Percentiles rank a stretch among this genome's conserved stretches.
Conservation (phyloP, 2,113 vertebrate species). For the Fregata magnificens region DNA sequence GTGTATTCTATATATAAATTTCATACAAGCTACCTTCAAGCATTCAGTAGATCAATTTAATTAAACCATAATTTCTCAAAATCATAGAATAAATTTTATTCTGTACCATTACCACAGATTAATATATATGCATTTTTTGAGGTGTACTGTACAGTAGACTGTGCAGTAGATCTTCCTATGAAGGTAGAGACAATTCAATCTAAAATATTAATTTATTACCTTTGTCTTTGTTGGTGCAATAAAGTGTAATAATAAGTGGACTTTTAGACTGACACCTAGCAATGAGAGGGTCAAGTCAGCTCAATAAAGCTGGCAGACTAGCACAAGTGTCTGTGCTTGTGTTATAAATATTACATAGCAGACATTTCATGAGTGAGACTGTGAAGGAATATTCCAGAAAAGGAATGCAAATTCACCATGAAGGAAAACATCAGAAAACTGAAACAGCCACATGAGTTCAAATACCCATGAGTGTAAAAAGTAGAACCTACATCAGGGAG, state of each 20-base stretch:
- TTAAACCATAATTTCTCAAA: slow-evolving; percentile 38
- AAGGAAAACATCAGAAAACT: neutral
- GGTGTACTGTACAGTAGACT: neutral
- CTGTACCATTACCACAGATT: neutral
- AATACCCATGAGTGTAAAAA: neutral
- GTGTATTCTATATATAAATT: neutral
- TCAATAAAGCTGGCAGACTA: slow-evolving; percentile 36
- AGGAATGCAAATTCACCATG: neutral
- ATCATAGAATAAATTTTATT: slow-evolving; percentile 16
- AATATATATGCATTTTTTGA: neutral
- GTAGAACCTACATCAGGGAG: neutral
- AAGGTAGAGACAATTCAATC: neutral
- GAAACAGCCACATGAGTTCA: neutral
- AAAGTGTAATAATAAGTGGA: slow-evolving; percentile 9
- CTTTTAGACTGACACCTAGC: slow-evolving; percentile 8
- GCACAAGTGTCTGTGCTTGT: neutral
- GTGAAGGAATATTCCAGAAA: slow-evolving; percentile 13
- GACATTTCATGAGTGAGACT: neutral
- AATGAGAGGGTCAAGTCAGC: slow-evolving; percentile 29
- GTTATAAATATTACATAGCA: slow-evolving; percentile 36
- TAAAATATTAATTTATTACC: slow-evolving; percentile 40
- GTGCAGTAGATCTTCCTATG: neutral
- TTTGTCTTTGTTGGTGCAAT: slow-evolving; percentile 16
- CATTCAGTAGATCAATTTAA: slow-evolving; percentile 38
- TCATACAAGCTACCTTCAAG: slow-evolving; percentile 18